Evolutionary conservation across 2,797 vertebrate species (phyloP), one percentile per base, ranked within the genome.

Genomic region (Phalloptychus januarius): DNA sequence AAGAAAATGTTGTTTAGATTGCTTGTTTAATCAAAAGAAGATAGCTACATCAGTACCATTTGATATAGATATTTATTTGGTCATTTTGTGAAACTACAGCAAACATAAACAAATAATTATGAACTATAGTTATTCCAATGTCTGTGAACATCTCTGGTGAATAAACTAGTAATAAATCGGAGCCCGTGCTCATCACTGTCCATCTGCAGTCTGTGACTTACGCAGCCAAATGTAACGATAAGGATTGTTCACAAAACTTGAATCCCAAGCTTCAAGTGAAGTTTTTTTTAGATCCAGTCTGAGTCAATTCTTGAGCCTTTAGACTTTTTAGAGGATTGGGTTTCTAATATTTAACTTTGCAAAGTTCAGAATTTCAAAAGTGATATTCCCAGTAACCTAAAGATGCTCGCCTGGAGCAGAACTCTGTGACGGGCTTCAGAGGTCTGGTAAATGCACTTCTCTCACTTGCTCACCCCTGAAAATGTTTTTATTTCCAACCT

Each of bases 321-420:
- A 15, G 2, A 58, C 11, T 20, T 52, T 52, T 67, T 10, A 31
- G 23, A 65, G 50, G 28, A 52, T 52, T 44, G 65, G 40, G n/a
- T 46, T 77, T 65, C 46, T 56, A 45, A 81, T 73, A 33, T 73
- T 73, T 58, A 56, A 74, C 71, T 74, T 73, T 74, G 74, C 12
- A 71, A 72, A 63, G 79, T 75, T 75, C 31, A 13, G 54, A 50
- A 23, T 65, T 72, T 72, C 52, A 65, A 31, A 81, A 44, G 44
- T 67, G 74, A 52, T 16, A 38, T 36, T 16, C 20, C 28, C 5
- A 45, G 75, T 46, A 36, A 54, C 46, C 23, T 72, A 23, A 54
- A 69, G 63, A 40, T 18, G 18, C 48, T 67, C 31, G 28, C 40
- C 52, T 45, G 58, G 36, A 48, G 56, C 83, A 77, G 38, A 65